Percentiles rank a stretch among this genome's conserved stretches.
phyloP scores from a whole-genome alignment of 2,113 vertebrate genomes.

The Catagonus wagneri region DNA sequence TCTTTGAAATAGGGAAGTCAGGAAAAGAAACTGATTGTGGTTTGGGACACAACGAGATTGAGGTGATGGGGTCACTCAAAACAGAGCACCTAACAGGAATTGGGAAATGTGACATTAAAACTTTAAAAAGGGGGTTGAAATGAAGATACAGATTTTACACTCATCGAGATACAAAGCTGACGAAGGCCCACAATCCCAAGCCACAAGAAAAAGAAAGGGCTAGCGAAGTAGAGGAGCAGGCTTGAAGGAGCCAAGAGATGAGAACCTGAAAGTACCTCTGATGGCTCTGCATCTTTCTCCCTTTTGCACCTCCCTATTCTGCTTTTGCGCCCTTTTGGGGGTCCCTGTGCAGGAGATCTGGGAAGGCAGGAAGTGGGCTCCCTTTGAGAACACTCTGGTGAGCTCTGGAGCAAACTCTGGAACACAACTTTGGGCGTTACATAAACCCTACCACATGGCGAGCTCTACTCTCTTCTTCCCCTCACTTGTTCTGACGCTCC shows the following conservation, averaged over 20 bases:
- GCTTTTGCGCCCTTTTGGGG: background rate
- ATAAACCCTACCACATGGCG: background rate
- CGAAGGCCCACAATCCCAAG: background rate
- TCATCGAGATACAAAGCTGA: background rate
- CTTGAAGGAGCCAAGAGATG: background rate
- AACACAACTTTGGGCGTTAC: background rate
- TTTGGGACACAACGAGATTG: conserved; percentile 49
- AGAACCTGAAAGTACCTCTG: background rate
- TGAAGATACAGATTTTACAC: background rate
- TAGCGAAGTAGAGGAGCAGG: background rate
- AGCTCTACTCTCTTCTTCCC: background rate
- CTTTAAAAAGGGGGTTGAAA: conserved; percentile 54
- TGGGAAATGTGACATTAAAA: conserved; percentile 21
- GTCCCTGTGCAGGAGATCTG: background rate
- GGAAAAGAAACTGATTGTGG: conserved; percentile 56
- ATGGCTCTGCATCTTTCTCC: background rate
- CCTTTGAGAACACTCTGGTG: background rate
- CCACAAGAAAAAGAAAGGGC: background rate
- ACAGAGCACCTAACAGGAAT: conserved; percentile 35
- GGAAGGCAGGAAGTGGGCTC: background rate
- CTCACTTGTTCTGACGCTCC: background rate
- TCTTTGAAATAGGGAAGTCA: conserved; percentile 68
- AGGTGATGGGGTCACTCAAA: conserved; percentile 5
- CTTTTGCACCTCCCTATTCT: background rate
- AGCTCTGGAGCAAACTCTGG: conserved; percentile 29